A percentile compares a stretch with the other conserved stretches of the same genome.
phyloP scores from a whole-genome alignment of 2,888 invertebrate species.

The Chelonus formosanus region DNA sequence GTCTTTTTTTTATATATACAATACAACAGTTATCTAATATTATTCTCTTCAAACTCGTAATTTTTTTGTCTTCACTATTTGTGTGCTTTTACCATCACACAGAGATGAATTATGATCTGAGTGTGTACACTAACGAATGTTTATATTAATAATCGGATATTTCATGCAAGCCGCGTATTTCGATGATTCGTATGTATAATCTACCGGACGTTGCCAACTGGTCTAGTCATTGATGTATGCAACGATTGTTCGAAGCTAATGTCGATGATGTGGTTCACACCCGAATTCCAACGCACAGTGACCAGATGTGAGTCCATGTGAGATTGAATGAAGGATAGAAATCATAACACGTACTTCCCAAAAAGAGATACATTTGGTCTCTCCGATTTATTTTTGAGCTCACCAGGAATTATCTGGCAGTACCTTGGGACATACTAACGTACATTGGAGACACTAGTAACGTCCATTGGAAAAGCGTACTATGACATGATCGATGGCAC shows the following conservation, averaged over 20 bases:
- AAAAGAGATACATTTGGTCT: not conserved
- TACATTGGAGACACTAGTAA: constrained; percentile 4
- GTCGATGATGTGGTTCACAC: constrained; percentile 6
- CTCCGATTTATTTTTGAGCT: not conserved
- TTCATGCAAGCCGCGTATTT: too few species aligned
- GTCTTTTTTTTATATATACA: too few species aligned
- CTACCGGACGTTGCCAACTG: not conserved
- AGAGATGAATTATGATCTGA: too few species aligned
- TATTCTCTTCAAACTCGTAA: too few species aligned
- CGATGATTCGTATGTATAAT: too few species aligned
- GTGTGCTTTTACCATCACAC: too few species aligned
- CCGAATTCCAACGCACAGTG: not conserved
- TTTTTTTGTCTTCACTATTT: too few species aligned
- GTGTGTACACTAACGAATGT: too few species aligned
- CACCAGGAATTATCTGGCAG: not conserved
- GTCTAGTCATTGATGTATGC: constrained; percentile 1
- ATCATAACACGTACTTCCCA: constrained; percentile 4
- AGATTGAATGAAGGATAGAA: constrained; percentile 4
- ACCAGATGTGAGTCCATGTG: not conserved
- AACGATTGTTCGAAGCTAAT: constrained; percentile 10
- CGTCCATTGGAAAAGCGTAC: constrained; percentile 9
- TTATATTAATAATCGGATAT: too few species aligned
- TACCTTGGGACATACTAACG: not conserved
- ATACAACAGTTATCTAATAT: too few species aligned
- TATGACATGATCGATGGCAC: constrained; percentile 32